Evolutionary conservation across 2,888 invertebrate genomes (phyloP).

Genomic region (Crepidodera aurea): DNA sequence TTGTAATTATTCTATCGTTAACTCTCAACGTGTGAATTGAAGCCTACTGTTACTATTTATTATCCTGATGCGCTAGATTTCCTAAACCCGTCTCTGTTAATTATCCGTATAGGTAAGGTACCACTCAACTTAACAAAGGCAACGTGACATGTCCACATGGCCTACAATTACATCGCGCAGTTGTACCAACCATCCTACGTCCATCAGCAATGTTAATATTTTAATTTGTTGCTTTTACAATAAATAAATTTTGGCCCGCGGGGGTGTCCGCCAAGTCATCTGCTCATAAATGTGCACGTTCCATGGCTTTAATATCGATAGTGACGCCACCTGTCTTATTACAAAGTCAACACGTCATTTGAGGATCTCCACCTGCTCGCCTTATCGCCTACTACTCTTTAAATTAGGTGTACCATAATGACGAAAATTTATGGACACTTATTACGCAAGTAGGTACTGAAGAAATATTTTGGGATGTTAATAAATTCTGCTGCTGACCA

Average conservation of each 20-base stretch:
- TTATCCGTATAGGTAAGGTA: too few species aligned
- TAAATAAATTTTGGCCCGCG: slow-evolving; percentile 47
- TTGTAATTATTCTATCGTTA: too few species aligned
- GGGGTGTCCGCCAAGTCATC: slow-evolving; percentile 55
- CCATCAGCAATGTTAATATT: slow-evolving; percentile 18
- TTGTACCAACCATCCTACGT: background rate
- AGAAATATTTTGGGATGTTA: slow-evolving; percentile 15
- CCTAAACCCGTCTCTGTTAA: too few species aligned
- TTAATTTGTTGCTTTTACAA: slow-evolving; percentile 32
- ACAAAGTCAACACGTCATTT: slow-evolving; percentile 27
- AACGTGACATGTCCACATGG: background rate
- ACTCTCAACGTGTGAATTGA: too few species aligned
- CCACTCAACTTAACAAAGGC: too few species aligned
- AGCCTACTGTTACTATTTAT: too few species aligned
- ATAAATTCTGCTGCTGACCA: slow-evolving; percentile 10
- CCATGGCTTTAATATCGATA: slow-evolving; percentile 19
- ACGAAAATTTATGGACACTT: slow-evolving; percentile 34
- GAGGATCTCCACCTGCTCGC: slow-evolving; percentile 15
- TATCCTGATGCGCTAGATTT: too few species aligned
- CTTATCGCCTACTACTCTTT: slow-evolving; percentile 33
- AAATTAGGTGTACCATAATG: slow-evolving; percentile 29
- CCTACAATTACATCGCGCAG: background rate
- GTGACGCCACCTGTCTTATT: slow-evolving; percentile 30
- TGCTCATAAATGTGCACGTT: slow-evolving; percentile 55
- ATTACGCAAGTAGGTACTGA: slow-evolving; percentile 30